Base-by-base conservation (phyloP, 2,797 vertebrate species). In the Salarias fasciatus region DNA sequence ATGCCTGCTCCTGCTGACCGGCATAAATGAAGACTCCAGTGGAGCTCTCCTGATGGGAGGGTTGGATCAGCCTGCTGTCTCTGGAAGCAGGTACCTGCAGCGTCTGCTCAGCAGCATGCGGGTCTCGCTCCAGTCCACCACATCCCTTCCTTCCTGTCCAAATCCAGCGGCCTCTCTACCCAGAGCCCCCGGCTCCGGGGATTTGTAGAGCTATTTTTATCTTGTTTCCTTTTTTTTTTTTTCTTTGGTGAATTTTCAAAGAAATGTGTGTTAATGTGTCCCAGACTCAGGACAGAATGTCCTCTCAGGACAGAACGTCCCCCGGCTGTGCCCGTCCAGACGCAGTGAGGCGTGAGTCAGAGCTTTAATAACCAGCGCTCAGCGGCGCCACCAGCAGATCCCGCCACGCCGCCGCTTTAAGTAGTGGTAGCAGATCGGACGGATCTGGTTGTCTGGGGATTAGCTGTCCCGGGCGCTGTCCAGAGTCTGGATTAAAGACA, bases 401-500 rank as follows among this genome's bases (percentile, higher is more conserved):
- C n/a, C 43, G 31, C 31, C 37, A 28, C 6, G 9, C 44, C 57
- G 47, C 54, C 36, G 18, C 65, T 60, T 62, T 76, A 76, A 72
- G 61, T 76, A 71, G 66, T 77, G 61, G 68, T 63, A 63, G 46
- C 75, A 67, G 68, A 78, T 75, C 63, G 71, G 69, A 77, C 58
- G 18, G 63, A 75, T 80, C 77, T 75, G 69, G 86, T 66, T 76
- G 53, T 77, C 75, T 67, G 37, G 43, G 70, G 78, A 84, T 88
- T 86, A 86, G 47, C 68, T 52, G 43, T 63, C 24, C 37, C 51
- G 56, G n/a, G 77, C 76, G 65, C 78, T 43, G 69, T 57, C 65
- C 69, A 35, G 82, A 85, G 76, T 72, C 63, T 63, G 75, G 77
- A 87, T 86, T 83, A 84, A 75, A 66, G 75, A 72, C 53, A 48